phyloP scores from a whole-genome alignment of 2,888 invertebrate species.

The Lithosia quadra region DNA sequence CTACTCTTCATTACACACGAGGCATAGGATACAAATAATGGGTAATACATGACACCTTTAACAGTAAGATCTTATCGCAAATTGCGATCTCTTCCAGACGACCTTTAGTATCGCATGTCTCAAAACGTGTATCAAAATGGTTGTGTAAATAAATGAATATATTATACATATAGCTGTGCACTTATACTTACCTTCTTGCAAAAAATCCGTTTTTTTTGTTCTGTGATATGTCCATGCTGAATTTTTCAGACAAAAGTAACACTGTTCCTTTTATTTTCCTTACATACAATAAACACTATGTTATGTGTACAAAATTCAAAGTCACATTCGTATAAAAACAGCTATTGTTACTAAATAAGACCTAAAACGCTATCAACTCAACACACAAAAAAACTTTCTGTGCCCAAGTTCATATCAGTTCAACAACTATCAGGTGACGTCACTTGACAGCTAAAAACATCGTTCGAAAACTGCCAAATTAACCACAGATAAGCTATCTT shows the following conservation, averaged over 20 bases:
- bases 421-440: conserved; percentile 27
- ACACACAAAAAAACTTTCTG: conserved; percentile 14
- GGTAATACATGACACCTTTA: background rate
- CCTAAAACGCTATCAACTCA: conserved; percentile 9
- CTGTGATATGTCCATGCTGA: conserved; percentile 2
- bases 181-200: conserved; percentile 11
- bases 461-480: conserved; percentile 43
- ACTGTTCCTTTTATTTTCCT: background rate
- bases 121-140: background rate
- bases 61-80: background rate
- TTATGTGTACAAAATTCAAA: background rate
- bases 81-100: background rate
- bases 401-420: conserved; percentile 20
- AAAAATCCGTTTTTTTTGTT: background rate
- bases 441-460: conserved; percentile 21
- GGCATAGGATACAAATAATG: background rate
- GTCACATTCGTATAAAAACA: conserved; percentile 8
- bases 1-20: background rate
- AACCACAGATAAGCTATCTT: conserved; percentile 60
- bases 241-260: background rate
- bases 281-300: conserved; percentile 3
- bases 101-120: background rate
- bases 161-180: background rate
- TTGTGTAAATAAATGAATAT: background rate
- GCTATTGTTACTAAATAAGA: conserved; percentile 1